Evolutionary conservation across 2,888 invertebrate species (phyloP), one percentile per base, ranked within the genome.

Genomic region (Nomada fucata): DNA sequence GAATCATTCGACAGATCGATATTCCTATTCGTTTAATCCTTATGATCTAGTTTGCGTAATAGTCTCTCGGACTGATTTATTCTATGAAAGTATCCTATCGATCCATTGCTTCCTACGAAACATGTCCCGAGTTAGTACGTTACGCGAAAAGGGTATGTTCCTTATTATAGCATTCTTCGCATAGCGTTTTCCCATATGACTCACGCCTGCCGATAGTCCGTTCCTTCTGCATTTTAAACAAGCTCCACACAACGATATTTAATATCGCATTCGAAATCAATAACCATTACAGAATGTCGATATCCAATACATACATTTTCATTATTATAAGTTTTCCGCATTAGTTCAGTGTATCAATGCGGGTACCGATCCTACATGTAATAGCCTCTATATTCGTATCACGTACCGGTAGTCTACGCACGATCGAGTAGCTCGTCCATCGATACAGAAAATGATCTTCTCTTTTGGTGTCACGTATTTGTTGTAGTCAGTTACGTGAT

Each of bases 121-220:
- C 23, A 15, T 23, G 47, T 64, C 50, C 63, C 13, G 77, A 2
- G 3, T 68, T 67, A 67, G 26, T 29, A 23, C 60, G 47, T 50
- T 36, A 7, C 44, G 20, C 78, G 72, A 23, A 63, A 63, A 26
- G 67, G 65, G 63, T 50, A 61, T 65, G 70, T 67, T 65, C 68
- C 67, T 69, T 79, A 84, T 89, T 89, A 88, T 84, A 88, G 87
- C 88, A 90, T 89, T 87, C 64, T 60, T 11, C 13, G 23, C 65
- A 42, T 20, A 42, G 60, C 50, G 26, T 78, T 70, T 60, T 82
- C 81, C 76, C 84, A 78, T 50, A 55, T 86, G 87, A 90, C 79
- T 89, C 89, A 87, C 85, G 87, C 87, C 85, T 86, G 84, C 82
- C 81, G 61, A 60, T 57, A 83, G 26, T 26, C 52, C 79, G 76